Percentiles rank a stretch among this genome's conserved stretches.
Evolutionary conservation across 2,888 invertebrate species (phyloP).

Genomic region (Bombylius discolor): DNA sequence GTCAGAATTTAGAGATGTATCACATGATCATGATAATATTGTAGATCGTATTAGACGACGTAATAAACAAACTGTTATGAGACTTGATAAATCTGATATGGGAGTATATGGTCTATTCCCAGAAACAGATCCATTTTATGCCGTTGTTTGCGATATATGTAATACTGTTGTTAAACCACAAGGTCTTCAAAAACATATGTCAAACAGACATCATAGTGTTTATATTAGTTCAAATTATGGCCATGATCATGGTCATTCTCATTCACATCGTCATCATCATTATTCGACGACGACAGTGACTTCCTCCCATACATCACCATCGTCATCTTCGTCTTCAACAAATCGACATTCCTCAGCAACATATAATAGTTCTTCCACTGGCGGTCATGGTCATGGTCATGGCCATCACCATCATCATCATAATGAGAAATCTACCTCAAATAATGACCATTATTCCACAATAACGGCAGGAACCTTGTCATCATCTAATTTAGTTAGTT

Average conservation of each 20-base stretch:
- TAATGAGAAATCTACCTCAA: not conserved
- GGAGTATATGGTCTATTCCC: slow-evolving; percentile 65
- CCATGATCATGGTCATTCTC: slow-evolving; percentile 13
- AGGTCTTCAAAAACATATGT: slow-evolving; percentile 61
- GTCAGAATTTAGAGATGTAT: not conserved
- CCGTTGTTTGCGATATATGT: slow-evolving; percentile 67
- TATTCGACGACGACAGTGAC: not conserved
- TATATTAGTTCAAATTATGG: not conserved
- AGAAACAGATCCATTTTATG: slow-evolving; percentile 59
- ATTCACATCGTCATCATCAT: slow-evolving; percentile 17
- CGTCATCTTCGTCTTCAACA: not conserved
- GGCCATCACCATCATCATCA: not conserved
- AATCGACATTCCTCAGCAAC: not conserved
- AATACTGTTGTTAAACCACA: slow-evolving; percentile 64
- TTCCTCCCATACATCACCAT: not conserved
- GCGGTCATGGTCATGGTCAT: not conserved
- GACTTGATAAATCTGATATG: slow-evolving; percentile 49
- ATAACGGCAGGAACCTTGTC: not conserved
- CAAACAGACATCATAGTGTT: slow-evolving; percentile 38
- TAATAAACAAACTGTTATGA: slow-evolving; percentile 30
- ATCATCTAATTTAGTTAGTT: not conserved
- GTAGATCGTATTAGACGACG: slow-evolving; percentile 52
- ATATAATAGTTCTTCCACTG: not conserved
- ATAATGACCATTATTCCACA: not conserved
- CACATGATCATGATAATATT: slow-evolving; percentile 41